phyloP scores from a whole-genome alignment of 2,113 vertebrate species.

The Anguilla rostrata region DNA sequence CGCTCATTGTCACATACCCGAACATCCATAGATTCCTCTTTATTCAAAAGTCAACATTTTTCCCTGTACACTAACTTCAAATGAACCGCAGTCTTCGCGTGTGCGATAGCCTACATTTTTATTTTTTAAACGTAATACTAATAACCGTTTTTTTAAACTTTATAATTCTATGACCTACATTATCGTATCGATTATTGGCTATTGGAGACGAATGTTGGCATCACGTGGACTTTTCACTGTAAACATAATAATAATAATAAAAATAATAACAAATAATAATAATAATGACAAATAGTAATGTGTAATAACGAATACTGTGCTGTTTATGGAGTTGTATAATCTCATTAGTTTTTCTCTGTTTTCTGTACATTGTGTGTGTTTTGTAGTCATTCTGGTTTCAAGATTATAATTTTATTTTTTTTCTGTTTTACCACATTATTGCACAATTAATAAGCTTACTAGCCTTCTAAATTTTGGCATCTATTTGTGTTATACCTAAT shows the following conservation, averaged over 20 bases:
- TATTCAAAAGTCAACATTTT: background rate
- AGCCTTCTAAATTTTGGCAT: background rate
- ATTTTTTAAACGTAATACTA: no score
- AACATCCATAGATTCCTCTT: conserved; percentile 64
- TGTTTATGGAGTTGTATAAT: background rate
- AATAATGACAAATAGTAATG: background rate
- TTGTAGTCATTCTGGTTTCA: background rate
- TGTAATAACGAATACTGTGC: background rate
- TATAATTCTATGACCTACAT: no score
- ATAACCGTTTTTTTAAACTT: no score
- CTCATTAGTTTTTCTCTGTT: background rate
- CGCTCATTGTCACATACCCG: conserved; percentile 45
- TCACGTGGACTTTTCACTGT: background rate
- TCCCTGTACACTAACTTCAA: background rate
- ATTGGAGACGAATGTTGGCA: background rate
- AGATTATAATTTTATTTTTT: background rate
- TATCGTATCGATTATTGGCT: background rate
- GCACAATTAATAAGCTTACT: background rate
- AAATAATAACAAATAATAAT: background rate
- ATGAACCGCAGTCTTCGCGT: background rate
- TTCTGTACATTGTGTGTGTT: background rate
- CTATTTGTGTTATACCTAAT: background rate
- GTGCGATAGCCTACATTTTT: no score
- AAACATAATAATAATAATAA: background rate
- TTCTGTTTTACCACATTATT: background rate